Percentiles rank a stretch among this genome's conserved stretches.
Evolutionary conservation across 2,113 vertebrate species (phyloP).

Genomic region (Mola mola): DNA sequence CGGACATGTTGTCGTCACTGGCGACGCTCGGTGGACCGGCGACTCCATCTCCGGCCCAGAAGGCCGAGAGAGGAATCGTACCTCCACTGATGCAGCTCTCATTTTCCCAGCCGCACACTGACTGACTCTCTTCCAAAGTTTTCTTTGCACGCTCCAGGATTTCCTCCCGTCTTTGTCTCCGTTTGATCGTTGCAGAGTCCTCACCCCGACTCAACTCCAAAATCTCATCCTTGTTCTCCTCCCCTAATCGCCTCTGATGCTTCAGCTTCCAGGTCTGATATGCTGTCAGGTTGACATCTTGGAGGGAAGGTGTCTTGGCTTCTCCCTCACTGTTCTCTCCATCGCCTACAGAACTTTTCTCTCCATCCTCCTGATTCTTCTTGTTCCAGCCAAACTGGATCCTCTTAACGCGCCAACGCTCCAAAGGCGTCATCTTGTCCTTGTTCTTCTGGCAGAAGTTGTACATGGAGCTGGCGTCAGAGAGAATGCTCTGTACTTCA

Average conservation of each 20-base stretch:
- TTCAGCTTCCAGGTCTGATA: conserved; percentile 95
- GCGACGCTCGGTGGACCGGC: conserved; percentile 55
- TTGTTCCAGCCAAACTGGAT: conserved; percentile 97
- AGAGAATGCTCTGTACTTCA: conserved; percentile 86
- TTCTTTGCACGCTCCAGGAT: conserved; percentile 89
- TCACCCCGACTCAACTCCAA: conserved; percentile 86
- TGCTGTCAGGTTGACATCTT: conserved; percentile 87
- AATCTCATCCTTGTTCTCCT: conserved; percentile 86
- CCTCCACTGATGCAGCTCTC: conserved; percentile 83
- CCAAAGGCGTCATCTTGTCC: conserved; percentile 89
- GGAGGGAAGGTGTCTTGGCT: conserved; percentile 51
- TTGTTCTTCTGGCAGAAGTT: conserved; percentile 94
- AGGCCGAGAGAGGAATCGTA: conserved; percentile 88
- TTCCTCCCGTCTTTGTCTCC: conserved; percentile 89
- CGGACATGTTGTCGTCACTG: conserved; percentile 85
- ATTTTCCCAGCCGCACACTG: conserved; percentile 87
- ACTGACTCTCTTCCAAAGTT: conserved; percentile 92
- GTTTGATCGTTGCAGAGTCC: conserved; percentile 82
- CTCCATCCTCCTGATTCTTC: conserved; percentile 76
- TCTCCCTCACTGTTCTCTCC: conserved; percentile 73
- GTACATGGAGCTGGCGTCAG: conserved; percentile 90
- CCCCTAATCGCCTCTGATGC: conserved; percentile 89
- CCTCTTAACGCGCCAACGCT: conserved; percentile 94
- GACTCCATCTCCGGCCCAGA: conserved; percentile 80
- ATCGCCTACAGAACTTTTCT: conserved; percentile 58